Evolutionary conservation across 2,113 vertebrate genomes (phyloP).

Genomic region (Abramis brama): DNA sequence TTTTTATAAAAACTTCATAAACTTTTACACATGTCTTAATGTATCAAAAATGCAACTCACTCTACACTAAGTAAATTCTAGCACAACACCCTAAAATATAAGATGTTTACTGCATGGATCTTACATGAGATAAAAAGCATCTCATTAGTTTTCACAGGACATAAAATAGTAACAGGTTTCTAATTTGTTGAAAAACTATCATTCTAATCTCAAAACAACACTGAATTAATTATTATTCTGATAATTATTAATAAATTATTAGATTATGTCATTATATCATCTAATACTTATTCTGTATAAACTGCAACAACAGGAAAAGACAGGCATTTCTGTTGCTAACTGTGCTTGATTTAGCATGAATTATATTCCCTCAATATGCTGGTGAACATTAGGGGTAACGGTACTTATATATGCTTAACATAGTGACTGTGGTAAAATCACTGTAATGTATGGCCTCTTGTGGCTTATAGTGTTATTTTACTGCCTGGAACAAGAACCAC

Average conservation of each 20-base stretch:
- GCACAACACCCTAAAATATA: neutral
- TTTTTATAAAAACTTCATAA: neutral
- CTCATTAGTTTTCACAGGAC: neutral
- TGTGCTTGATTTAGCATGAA: conserved; percentile 72
- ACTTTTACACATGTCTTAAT: neutral
- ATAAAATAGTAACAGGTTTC: neutral
- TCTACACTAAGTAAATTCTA: neutral
- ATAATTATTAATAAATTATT: no score
- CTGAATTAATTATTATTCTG: no score
- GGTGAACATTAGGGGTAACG: conserved; percentile 75
- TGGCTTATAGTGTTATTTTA: conserved; percentile 54
- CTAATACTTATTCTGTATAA: neutral
- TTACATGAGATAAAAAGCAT: neutral
- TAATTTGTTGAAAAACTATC: neutral
- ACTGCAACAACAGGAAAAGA: neutral
- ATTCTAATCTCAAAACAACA: neutral
- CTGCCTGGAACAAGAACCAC: conserved; percentile 39
- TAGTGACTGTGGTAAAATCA: conserved; percentile 1
- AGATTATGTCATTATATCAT: no score
- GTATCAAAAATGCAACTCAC: neutral
- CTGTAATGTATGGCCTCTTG: conserved; percentile 21
- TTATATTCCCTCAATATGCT: conserved; percentile 71
- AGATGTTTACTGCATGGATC: neutral
- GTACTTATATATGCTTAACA: conserved; percentile 48
- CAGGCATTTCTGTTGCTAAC: conserved; percentile 63